These are phyloP conservation scores for Pimephales promelas DNA, from an alignment of 2,113 vertebrate species.

Conservation along the genomic window DNA sequence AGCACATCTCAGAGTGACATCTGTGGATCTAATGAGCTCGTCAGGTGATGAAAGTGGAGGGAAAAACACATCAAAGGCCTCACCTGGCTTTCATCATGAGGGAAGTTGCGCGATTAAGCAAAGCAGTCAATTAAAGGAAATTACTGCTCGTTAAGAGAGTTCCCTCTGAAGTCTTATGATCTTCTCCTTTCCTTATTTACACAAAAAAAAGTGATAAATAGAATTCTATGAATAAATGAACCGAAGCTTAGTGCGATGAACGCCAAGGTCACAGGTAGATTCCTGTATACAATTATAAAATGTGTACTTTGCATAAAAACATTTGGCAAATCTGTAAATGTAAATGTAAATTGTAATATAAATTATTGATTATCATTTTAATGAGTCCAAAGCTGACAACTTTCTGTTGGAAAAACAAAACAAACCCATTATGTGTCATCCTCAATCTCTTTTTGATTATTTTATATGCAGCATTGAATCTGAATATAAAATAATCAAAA, in stretches of 20 bases:
- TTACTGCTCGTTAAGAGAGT: slow-evolving; percentile 61
- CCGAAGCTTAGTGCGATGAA: neutral
- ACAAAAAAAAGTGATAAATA: neutral
- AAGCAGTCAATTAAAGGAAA: slow-evolving; percentile 66
- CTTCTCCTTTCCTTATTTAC: slow-evolving; percentile 21
- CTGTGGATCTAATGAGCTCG: slow-evolving; percentile 51
- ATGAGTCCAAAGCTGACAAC: neutral
- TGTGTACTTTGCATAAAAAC: neutral
- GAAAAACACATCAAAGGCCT: slow-evolving; percentile 64
- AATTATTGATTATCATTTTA: neutral
- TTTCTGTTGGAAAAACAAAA: too few relatives aligned
- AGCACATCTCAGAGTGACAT: slow-evolving; percentile 45
- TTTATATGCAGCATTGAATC: too few relatives aligned
- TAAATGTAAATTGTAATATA: neutral
- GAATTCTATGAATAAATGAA: neutral
- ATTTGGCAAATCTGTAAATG: neutral
- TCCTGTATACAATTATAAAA: neutral
- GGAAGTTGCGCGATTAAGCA: slow-evolving; percentile 63
- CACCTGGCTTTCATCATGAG: slow-evolving; percentile 72
- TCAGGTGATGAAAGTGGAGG: slow-evolving; percentile 34
- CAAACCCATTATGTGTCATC: too few relatives aligned
- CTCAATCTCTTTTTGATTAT: too few relatives aligned
- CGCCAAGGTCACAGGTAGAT: neutral
- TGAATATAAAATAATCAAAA: too few relatives aligned
- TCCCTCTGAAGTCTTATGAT: slow-evolving; percentile 20